Conservation (phyloP, 2,888 invertebrate genomes). For the Ceratothoa steindachneri region DNA sequence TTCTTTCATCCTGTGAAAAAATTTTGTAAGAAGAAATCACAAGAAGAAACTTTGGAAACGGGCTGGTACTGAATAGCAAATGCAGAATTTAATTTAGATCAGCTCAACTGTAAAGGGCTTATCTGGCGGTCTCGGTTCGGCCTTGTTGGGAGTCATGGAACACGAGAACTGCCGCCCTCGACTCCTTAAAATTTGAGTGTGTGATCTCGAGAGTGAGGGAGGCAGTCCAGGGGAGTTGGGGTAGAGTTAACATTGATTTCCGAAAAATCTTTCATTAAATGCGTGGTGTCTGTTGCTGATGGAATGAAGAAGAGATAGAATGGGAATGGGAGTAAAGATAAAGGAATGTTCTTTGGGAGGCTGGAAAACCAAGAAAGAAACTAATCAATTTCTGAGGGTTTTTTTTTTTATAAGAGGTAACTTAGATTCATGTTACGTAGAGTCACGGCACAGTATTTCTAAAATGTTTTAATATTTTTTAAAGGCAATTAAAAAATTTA, state of each 20-base stretch:
- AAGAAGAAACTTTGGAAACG: conserved; percentile 14
- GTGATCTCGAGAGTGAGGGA: neutral
- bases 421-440: too few relatives aligned
- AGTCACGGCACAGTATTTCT: too few relatives aligned
- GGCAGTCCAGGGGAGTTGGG: neutral
- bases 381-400: too few relatives aligned
- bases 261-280: too few relatives aligned
- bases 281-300: too few relatives aligned
- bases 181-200: neutral
- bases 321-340: too few relatives aligned
- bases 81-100: conserved; percentile 44
- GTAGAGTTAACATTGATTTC: neutral
- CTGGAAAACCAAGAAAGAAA: too few relatives aligned
- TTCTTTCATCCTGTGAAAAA: conserved; percentile 32
- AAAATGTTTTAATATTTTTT: too few relatives aligned
- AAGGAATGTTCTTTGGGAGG: too few relatives aligned
- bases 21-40: conserved; percentile 20
- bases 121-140: neutral
- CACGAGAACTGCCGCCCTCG: neutral
- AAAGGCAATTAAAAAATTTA: neutral
- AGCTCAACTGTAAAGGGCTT: conserved; percentile 34
- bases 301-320: too few relatives aligned
- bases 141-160: neutral
- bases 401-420: too few relatives aligned
- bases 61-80: conserved; percentile 35